Evolutionary conservation across 2,888 invertebrate species (phyloP).

Genomic region (Formica aserva): DNA sequence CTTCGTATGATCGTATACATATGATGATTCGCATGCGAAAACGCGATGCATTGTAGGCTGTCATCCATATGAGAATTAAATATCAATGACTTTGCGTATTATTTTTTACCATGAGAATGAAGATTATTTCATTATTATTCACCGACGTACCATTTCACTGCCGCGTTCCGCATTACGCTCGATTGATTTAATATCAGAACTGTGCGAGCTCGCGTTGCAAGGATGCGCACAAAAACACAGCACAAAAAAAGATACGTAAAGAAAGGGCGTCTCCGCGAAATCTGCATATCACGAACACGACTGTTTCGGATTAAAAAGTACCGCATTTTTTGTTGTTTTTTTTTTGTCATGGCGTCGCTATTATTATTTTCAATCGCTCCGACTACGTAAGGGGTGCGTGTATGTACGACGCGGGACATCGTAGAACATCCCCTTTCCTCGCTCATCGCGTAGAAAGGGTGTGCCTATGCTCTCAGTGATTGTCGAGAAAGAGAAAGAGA

Average conservation of each 20-base stretch:
- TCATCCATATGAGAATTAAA: neutral
- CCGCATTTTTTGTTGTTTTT: conserved; percentile 73
- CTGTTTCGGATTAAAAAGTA: conserved; percentile 81
- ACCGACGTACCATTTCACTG: conserved; percentile 66
- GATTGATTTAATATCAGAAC: conserved; percentile 72
- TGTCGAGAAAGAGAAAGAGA: neutral
- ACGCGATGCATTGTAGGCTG: neutral
- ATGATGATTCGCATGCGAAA: neutral
- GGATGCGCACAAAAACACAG: conserved; percentile 38
- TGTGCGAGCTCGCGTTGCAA: conserved; percentile 48
- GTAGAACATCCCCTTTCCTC: conserved; percentile 37
- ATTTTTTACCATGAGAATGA: neutral
- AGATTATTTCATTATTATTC: conserved; percentile 62
- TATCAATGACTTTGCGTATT: neutral
- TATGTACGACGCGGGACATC: conserved; percentile 22
- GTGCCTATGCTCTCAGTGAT: neutral
- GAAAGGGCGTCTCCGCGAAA: conserved; percentile 75
- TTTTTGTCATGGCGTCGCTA: conserved; percentile 72
- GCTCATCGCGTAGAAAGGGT: conserved; percentile 31
- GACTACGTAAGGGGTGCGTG: conserved; percentile 62
- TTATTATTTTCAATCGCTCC: conserved; percentile 78
- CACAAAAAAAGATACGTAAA: conserved; percentile 62
- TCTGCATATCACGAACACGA: conserved; percentile 82
- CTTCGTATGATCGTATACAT: neutral
- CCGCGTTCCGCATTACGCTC: conserved; percentile 67